A percentile compares a stretch with the other conserved stretches of the same genome.
These are phyloP conservation scores for Oopsacas minuta DNA, from an alignment of 37 sponge, comb jelly and placozoan genomes.

Conservation along the genomic window DNA sequence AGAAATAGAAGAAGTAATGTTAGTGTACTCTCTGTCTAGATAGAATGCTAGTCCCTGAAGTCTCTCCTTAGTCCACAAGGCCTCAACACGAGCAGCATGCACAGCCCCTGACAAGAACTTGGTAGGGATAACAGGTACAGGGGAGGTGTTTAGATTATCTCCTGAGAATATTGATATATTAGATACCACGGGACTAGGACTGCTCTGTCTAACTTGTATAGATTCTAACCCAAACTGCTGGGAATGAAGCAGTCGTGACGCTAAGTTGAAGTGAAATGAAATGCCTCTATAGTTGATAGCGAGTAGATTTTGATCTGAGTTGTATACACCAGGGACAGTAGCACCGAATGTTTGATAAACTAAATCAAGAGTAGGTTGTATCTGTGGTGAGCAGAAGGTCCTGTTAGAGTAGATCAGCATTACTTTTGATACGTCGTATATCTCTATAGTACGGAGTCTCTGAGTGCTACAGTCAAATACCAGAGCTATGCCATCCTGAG, in stretches of 20 bases:
- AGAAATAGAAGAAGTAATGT: neutral
- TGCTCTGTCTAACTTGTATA: neutral
- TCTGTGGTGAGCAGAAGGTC: conserved; percentile 56
- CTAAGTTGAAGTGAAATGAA: neutral
- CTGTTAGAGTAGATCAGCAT: conserved; percentile 67
- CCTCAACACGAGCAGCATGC: neutral
- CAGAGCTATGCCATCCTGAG: conserved; percentile 63
- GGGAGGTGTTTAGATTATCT: neutral
- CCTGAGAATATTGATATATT: neutral
- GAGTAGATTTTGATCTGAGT: neutral
- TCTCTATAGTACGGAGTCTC: conserved; percentile 72
- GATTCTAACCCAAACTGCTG: neutral
- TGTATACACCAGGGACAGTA: conserved; percentile 53
- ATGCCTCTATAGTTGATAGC: neutral
- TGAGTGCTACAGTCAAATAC: conserved; percentile 68
- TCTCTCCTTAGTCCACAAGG: neutral
- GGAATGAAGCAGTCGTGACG: neutral
- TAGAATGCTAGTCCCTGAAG: neutral
- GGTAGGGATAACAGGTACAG: neutral
- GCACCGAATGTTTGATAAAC: conserved; percentile 74
- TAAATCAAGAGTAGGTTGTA: conserved; percentile 58
- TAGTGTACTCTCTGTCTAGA: neutral
- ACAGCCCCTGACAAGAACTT: neutral
- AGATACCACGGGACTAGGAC: neutral
- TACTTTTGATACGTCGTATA: conserved; percentile 70